Percentiles rank a stretch among this genome's conserved stretches.
phyloP scores from a whole-genome alignment of 2,113 vertebrate genomes.

The Drymodes brunneopygia region DNA sequence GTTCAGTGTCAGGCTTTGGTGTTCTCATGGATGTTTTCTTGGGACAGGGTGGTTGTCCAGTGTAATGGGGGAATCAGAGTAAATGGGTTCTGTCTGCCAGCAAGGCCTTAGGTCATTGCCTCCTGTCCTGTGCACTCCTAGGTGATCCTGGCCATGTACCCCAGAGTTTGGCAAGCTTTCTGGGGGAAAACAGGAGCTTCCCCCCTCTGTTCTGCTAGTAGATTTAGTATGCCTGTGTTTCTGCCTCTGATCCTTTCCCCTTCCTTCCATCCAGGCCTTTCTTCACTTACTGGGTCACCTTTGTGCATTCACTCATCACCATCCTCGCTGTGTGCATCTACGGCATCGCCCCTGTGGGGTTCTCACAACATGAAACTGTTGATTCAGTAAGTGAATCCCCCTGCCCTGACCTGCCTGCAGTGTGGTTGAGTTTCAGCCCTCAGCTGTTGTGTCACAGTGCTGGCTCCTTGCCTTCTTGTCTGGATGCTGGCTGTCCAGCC shows the following conservation, averaged over 20 bases:
- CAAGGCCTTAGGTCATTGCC: neutral
- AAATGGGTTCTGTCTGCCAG: neutral
- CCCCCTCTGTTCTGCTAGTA: neutral
- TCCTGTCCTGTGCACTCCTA: neutral
- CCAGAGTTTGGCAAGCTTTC: neutral
- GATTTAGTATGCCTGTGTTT: neutral
- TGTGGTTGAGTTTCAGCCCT: neutral
- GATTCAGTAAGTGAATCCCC: constrained; percentile 87
- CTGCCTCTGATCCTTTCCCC: neutral
- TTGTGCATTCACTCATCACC: constrained; percentile 96
- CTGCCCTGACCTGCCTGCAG: neutral
- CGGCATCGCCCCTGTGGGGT: constrained; percentile 93
- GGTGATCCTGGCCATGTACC: neutral
- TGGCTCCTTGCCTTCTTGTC: neutral
- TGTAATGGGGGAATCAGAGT: neutral
- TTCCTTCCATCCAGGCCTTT: constrained; percentile 81
- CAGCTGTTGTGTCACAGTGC: neutral
- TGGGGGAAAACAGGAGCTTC: neutral
- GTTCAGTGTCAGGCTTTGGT: neutral
- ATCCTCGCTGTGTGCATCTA: constrained; percentile 95
- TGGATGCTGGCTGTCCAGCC: neutral
- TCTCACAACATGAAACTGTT: constrained; percentile 96
- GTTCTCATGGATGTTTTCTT: neutral
- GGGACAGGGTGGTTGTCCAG: neutral
- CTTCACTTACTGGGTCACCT: constrained; percentile 99